Base-by-base conservation (phyloP, 2,113 vertebrate species). In the Neolamprologus fasciatus region DNA sequence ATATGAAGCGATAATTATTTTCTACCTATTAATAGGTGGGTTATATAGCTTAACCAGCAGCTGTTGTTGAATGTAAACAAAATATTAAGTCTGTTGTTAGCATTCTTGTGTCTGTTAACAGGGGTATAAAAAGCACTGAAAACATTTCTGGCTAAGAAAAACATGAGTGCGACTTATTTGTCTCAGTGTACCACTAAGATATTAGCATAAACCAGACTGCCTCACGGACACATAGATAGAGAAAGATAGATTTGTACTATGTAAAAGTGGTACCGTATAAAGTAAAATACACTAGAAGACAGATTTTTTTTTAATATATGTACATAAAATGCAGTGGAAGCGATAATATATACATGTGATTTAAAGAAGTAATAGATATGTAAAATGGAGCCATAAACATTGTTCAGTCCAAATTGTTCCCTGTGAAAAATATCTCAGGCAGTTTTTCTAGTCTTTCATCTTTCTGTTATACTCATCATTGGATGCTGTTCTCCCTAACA, bases 401-500 rank as follows among this genome's bases (percentile, higher is more conserved):
- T 66, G 53, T n/a, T 81, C 23, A 81, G 21, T 55, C 35, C 78
- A 58, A 23, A 51, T 40, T 40, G 47, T 17, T 68, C 33, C 33
- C 58, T 23, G 61, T 71, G 40, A 71, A 57, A 61, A 82, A 47
- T 19, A 82, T 31, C 55, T 47, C 73, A n/a, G 26, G 26, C 26
- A 78, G 26, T 17, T 37, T 82, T 66, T 21, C 7, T n/a, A 35
- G n/a, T 50, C 13, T 33, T 19, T 78, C 4, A 68, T 53, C 13
- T 54, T 57, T 76, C 40, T 57, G 47, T 87, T 76, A 42, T 17
- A 76, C 45, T 45, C 26, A 35, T 73, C 9, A 73, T 26, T 16
- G 10, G 63, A 31, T 61, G 13, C 17, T 84, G 14, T 40, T 88
- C 78, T 90, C 21, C 40, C 14, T 84, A 40, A 51, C 45, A 99